Percentiles rank a stretch among this genome's conserved stretches.
These are phyloP conservation scores for Suillia variegata DNA, from an alignment of 2,888 invertebrate species.

Conservation along the genomic window DNA sequence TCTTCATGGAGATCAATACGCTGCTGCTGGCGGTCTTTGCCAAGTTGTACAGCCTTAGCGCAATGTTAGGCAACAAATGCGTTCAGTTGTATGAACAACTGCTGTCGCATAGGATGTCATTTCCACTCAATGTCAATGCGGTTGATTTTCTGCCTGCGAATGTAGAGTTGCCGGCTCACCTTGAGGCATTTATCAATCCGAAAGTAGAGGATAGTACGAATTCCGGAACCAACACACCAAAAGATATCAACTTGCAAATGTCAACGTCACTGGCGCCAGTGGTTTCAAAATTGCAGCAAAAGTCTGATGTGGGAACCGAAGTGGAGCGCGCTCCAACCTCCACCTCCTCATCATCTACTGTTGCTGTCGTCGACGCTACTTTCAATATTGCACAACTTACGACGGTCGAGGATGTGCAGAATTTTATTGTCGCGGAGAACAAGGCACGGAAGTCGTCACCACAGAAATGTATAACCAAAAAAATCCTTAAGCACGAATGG, in stretches of 20 bases:
- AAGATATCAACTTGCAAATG: background rate
- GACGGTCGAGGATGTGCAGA: constrained; percentile 43
- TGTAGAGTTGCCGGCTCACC: constrained; percentile 37
- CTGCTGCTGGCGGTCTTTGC: constrained; percentile 49
- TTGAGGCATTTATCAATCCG: constrained; percentile 22
- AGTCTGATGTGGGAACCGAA: constrained; percentile 38
- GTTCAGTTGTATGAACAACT: constrained; percentile 42
- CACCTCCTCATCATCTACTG: constrained; percentile 2
- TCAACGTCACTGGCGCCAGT: constrained; percentile 12
- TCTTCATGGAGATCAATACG: constrained; percentile 51
- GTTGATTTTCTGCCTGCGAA: constrained; percentile 32
- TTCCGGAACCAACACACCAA: background rate
- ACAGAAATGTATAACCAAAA: constrained; percentile 38
- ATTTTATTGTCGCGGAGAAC: constrained; percentile 47
- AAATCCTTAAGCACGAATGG: constrained; percentile 53
- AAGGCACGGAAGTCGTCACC: constrained; percentile 38
- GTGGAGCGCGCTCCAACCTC: constrained; percentile 22
- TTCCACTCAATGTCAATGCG: constrained; percentile 35
- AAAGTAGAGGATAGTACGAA: constrained; percentile 21
- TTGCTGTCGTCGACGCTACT: no score
- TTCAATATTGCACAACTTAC: constrained; percentile 38
- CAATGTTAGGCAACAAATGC: constrained; percentile 36
- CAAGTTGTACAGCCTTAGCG: constrained; percentile 43
- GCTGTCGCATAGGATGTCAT: constrained; percentile 31
- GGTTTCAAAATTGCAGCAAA: constrained; percentile 28